A percentile compares a stretch with the other conserved stretches of the same genome.
Evolutionary conservation across 2,113 vertebrate species (phyloP).

Genomic region (Puffinus mauretanicus): DNA sequence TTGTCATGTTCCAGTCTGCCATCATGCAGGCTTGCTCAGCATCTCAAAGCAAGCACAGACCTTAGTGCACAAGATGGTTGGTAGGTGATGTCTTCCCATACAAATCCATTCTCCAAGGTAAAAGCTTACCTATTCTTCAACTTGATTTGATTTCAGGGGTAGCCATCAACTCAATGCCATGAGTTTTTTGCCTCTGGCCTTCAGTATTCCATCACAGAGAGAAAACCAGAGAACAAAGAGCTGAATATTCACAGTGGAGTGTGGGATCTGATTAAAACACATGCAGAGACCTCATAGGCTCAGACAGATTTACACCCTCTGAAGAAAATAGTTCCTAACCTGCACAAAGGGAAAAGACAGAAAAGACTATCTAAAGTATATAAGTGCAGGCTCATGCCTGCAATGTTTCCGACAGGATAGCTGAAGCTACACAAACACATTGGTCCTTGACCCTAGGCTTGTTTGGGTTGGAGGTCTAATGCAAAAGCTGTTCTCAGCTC

Average conservation of each 20-base stretch:
- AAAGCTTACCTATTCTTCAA: not conserved
- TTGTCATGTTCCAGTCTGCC: not conserved
- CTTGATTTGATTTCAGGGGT: not conserved
- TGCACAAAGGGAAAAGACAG: not conserved
- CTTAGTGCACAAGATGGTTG: not conserved
- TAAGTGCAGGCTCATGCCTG: not conserved
- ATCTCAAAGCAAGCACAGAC: not conserved
- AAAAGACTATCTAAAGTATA: not conserved
- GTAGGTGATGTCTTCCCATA: not conserved
- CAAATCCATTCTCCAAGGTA: not conserved
- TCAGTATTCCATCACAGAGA: not conserved
- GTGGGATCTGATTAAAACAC: not conserved
- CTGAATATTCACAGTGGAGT: not conserved
- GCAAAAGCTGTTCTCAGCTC: slow-evolving; percentile 1
- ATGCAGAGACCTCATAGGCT: not conserved
- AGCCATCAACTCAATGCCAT: not conserved
- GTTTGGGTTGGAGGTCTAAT: slow-evolving; percentile 12
- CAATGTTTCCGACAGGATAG: not conserved
- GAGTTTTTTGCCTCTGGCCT: not conserved
- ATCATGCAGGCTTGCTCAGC: not conserved
- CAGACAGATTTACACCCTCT: not conserved
- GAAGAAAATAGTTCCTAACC: not conserved
- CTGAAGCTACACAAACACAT: not conserved
- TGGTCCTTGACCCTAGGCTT: not conserved
- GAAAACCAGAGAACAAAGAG: not conserved